Conservation (phyloP, 2,113 vertebrate species). For the Daboia siamensis region DNA sequence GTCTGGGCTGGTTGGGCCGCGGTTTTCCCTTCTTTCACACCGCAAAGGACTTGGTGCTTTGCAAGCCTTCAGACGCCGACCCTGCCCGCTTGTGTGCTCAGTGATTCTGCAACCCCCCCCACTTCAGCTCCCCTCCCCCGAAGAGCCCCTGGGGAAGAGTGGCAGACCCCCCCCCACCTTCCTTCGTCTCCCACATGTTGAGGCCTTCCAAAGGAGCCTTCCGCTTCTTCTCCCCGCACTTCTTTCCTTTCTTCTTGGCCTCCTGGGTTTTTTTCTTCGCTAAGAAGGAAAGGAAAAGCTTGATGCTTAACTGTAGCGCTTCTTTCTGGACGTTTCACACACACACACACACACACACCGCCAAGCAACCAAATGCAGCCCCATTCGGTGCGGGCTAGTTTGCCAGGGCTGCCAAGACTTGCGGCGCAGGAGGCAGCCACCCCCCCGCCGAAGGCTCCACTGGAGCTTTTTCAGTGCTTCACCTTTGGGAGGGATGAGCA, state of each 20-base stretch:
- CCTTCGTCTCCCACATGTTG: slow-evolving; percentile 87
- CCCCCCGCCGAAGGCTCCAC: not conserved
- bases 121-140: not conserved
- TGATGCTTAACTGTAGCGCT: not conserved
- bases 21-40: too few species aligned
- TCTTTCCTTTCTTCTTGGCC: slow-evolving; percentile 70
- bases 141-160: not conserved
- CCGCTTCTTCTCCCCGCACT: slow-evolving; percentile 56
- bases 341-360: too few species aligned
- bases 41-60: not conserved
- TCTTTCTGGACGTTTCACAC: not conserved
- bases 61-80: not conserved
- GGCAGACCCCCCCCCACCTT: slow-evolving; percentile 66
- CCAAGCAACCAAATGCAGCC: not conserved
- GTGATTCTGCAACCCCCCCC: not conserved
- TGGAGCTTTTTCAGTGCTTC: not conserved
- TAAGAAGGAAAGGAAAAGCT: slow-evolving; percentile 36
- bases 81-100: not conserved
- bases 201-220: slow-evolving; percentile 56
- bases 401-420: not conserved
- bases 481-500: not conserved
- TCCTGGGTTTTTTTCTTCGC: slow-evolving; percentile 78
- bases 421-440: not conserved
- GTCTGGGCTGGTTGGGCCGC: too few species aligned
- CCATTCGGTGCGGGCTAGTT: not conserved